These are phyloP conservation scores for Lasiurus cinereus DNA, from an alignment of 2,113 vertebrate genomes.

Conservation along the genomic window DNA sequence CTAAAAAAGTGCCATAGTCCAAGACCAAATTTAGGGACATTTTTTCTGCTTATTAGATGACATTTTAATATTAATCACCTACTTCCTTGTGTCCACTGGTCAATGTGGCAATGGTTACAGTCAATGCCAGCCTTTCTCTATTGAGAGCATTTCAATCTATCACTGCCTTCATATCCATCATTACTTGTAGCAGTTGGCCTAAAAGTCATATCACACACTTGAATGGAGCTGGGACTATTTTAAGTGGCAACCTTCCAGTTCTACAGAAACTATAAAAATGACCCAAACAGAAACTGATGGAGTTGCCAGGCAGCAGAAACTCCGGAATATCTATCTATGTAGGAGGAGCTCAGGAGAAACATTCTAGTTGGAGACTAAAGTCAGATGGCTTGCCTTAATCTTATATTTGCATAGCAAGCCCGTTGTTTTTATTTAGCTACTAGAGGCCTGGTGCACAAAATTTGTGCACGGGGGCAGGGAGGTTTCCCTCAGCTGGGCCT, in stretches of 20 bases:
- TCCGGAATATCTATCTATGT: not conserved
- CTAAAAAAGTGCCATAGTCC: not conserved
- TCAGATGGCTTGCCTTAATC: not conserved
- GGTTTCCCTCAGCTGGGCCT: too few relatives aligned
- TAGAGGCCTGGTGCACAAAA: too few relatives aligned
- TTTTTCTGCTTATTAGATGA: not conserved
- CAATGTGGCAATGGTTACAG: not conserved
- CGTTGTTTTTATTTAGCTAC: not conserved
- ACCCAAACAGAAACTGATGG: conserved; percentile 47
- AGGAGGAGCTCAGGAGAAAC: not conserved
- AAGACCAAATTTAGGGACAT: not conserved
- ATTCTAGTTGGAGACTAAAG: not conserved
- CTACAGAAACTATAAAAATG: conserved; percentile 58
- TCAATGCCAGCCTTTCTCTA: not conserved
- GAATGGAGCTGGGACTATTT: not conserved
- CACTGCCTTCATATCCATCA: not conserved
- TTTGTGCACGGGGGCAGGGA: too few relatives aligned
- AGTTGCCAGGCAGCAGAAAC: conserved; percentile 34
- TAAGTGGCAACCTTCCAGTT: not conserved
- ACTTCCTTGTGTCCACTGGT: not conserved
- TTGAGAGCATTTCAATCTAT: not conserved
- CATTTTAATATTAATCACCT: not conserved
- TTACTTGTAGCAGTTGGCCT: not conserved
- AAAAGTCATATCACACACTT: not conserved
- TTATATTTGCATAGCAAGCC: not conserved